Percentiles rank a stretch among this genome's conserved stretches.
Conservation (phyloP, 2,888 invertebrate genomes). For the Arenicola marina region DNA sequence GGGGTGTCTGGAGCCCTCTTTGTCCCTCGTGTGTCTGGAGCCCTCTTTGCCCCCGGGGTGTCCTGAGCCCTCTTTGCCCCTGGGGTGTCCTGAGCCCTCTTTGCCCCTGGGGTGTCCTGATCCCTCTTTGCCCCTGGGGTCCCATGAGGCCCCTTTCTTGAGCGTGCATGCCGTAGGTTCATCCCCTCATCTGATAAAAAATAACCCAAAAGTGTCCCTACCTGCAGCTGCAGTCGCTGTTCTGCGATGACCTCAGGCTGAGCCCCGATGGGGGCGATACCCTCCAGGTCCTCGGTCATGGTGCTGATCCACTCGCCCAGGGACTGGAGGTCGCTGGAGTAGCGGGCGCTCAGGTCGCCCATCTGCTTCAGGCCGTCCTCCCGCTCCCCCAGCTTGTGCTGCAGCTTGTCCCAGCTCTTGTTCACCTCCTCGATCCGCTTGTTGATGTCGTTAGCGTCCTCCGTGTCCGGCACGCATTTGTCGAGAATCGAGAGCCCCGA, state of each 20-base stretch:
- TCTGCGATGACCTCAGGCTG: slow-evolving; percentile 78
- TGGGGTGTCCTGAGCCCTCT: too few species aligned
- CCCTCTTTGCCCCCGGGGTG: too few species aligned
- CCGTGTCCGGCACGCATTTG: slow-evolving; percentile 64
- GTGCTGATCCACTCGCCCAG: slow-evolving; percentile 84
- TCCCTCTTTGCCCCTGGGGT: too few species aligned
- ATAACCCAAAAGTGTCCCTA: slow-evolving; percentile 1
- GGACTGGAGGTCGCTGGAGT: slow-evolving; percentile 83
- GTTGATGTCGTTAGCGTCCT: slow-evolving; percentile 47
- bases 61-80: too few species aligned
- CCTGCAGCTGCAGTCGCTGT: slow-evolving; percentile 82
- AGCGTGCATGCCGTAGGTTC: too few species aligned
- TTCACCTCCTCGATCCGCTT: slow-evolving; percentile 69
- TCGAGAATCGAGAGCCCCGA: slow-evolving; percentile 78
- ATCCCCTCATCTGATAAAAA: too few species aligned
- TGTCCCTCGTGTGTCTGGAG: too few species aligned
- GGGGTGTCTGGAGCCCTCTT: too few species aligned
- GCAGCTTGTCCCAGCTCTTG: slow-evolving; percentile 78
- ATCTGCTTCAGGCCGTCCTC: slow-evolving; percentile 87
- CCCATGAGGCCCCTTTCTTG: too few species aligned
- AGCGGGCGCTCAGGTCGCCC: slow-evolving; percentile 89
- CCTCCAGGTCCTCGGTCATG: slow-evolving; percentile 85
- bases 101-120: too few species aligned
- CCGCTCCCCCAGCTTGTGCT: slow-evolving; percentile 81
- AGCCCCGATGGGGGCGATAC: slow-evolving; percentile 66